Conservation (phyloP, 2,113 vertebrate genomes). For the Oreochromis spilurus region DNA sequence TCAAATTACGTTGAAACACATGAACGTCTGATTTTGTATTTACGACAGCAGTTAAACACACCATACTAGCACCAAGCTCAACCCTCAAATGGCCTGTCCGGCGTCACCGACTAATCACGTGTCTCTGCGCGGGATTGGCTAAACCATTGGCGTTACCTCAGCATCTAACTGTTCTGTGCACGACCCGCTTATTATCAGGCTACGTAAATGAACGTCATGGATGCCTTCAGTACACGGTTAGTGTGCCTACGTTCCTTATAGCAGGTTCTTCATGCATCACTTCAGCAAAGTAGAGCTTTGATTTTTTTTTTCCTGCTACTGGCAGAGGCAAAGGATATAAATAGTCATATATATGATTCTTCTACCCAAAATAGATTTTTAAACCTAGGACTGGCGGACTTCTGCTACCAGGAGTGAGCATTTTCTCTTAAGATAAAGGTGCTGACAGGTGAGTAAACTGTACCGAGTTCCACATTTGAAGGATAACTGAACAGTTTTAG, state of each 20-base stretch:
- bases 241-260: background rate
- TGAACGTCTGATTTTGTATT: background rate
- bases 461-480: background rate
- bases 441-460: constrained; percentile 5
- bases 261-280: background rate
- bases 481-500: background rate
- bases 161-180: background rate
- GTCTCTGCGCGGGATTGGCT: constrained; percentile 35
- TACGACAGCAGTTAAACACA: background rate
- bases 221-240: background rate
- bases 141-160: background rate
- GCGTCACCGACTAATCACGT: constrained; percentile 25
- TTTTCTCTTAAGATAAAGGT: background rate
- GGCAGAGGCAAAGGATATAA: background rate
- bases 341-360: background rate
- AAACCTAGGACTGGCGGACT: background rate
- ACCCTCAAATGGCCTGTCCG: constrained; percentile 18
- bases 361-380: background rate
- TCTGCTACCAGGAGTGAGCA: background rate
- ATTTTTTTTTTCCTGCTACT: background rate
- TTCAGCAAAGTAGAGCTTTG: background rate
- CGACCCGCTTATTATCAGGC: background rate
- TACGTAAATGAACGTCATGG: constrained; percentile 3
- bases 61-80: background rate
- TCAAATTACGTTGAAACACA: background rate